These are phyloP conservation scores for Plecotus auritus DNA, from an alignment of 2,113 vertebrate species.

Conservation along the genomic window DNA sequence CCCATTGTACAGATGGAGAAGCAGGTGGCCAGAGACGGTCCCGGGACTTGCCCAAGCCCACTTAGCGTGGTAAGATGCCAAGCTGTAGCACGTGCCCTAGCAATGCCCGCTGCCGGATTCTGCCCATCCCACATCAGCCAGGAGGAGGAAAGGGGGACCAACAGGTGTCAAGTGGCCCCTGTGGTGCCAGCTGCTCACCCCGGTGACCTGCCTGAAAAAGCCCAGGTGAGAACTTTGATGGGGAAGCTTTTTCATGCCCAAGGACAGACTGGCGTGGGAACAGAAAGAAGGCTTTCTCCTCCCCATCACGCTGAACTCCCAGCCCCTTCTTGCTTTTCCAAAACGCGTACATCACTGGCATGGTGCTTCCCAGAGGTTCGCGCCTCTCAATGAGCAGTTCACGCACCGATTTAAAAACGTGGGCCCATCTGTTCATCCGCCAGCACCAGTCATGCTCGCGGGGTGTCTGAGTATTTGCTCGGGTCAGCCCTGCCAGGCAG, in stretches of 20 bases:
- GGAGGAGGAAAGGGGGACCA: neutral
- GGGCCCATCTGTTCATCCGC: neutral
- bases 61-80: neutral
- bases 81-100: fast-evolving
- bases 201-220: neutral
- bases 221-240: neutral
- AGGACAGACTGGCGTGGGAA: neutral
- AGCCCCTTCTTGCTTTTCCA: neutral
- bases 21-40: neutral
- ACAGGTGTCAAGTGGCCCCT: neutral
- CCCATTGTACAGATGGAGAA: neutral
- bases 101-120: neutral
- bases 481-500: neutral
- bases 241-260: fast-evolving
- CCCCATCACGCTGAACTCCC: neutral
- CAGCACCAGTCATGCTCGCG: fast-evolving
- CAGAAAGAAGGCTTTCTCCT: neutral
- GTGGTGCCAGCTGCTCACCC: neutral
- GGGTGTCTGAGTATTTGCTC: neutral
- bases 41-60: neutral
- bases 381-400: neutral
- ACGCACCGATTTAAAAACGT: neutral
- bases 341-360: fast-evolving
- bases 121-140: neutral
- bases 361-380: neutral